These are phyloP conservation scores for Crocodylus rhombifer DNA, from an alignment of 2,797 vertebrate genomes.

Conservation along the genomic window DNA sequence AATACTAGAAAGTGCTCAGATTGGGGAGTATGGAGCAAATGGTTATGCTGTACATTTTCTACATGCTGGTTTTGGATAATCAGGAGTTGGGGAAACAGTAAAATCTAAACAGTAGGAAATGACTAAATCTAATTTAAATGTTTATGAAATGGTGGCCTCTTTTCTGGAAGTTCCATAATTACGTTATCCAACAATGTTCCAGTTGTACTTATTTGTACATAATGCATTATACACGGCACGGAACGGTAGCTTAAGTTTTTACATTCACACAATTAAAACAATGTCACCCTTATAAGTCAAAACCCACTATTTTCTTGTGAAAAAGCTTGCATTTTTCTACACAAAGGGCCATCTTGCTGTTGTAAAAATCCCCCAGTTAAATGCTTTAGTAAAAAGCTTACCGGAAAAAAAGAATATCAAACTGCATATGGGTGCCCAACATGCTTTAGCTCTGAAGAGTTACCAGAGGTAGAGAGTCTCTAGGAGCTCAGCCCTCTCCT, in stretches of 20 bases:
- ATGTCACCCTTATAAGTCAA: background rate
- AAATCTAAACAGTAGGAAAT: background rate
- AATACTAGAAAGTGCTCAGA: background rate
- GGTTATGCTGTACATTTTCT: background rate
- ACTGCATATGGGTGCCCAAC: background rate
- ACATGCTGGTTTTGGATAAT: background rate
- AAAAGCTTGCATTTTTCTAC: slow-evolving; percentile 49
- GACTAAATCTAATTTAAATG: background rate
- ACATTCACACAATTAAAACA: slow-evolving; percentile 45
- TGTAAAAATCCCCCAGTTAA: slow-evolving; percentile 48
- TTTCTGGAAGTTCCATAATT: background rate
- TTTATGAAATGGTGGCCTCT: background rate
- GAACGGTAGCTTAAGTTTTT: slow-evolving; percentile 33
- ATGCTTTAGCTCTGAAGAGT: slow-evolving; percentile 20
- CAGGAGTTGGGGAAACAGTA: background rate
- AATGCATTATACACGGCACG: background rate
- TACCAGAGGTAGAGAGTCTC: background rate
- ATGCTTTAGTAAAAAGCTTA: slow-evolving; percentile 26
- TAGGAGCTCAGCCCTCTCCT: background rate
- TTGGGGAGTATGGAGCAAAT: background rate
- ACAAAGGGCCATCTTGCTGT: slow-evolving; percentile 45
- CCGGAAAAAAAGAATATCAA: slow-evolving; percentile 37
- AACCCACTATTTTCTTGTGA: background rate
- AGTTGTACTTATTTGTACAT: background rate
- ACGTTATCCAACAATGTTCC: background rate